Evolutionary conservation across 2,113 vertebrate species (phyloP).

Genomic region (Poicephalus gulielmi): DNA sequence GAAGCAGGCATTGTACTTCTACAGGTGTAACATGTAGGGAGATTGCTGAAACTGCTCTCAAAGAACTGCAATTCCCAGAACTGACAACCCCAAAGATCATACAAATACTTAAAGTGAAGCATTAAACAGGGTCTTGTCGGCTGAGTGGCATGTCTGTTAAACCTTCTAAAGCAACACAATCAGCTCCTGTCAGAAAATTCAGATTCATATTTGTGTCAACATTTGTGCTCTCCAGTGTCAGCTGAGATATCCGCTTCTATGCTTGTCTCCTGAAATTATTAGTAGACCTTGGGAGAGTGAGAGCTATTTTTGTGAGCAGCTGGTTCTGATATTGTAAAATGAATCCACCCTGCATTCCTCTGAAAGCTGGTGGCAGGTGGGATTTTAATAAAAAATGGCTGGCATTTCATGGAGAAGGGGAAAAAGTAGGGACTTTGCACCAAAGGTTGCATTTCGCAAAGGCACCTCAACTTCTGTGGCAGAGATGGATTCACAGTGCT

Average conservation of each 20-base stretch:
- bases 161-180: slow-evolving; percentile 61
- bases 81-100: slow-evolving; percentile 43
- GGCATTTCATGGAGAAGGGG: not conserved
- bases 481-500: not conserved
- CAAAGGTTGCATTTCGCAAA: not conserved
- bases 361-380: slow-evolving; percentile 4
- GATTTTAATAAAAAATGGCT: not conserved
- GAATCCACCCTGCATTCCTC: slow-evolving; percentile 13
- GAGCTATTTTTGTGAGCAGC: slow-evolving; percentile 45
- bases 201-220: slow-evolving; percentile 69
- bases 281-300: slow-evolving; percentile 26
- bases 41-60: not conserved
- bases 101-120: slow-evolving; percentile 54
- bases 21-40: not conserved
- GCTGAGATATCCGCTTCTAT: slow-evolving; percentile 33
- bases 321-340: slow-evolving; percentile 19
- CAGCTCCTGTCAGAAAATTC: slow-evolving; percentile 57
- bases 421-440: fast-evolving
- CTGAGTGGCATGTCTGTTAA: slow-evolving; percentile 69
- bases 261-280: slow-evolving; percentile 58
- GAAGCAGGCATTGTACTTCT: not conserved
- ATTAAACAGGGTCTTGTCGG: slow-evolving; percentile 38
- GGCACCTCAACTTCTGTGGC: not conserved
- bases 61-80: slow-evolving; percentile 32
- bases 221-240: slow-evolving; percentile 51